Evolutionary conservation across 2,113 vertebrate genomes (phyloP).

Genomic region (Chauna torquata): DNA sequence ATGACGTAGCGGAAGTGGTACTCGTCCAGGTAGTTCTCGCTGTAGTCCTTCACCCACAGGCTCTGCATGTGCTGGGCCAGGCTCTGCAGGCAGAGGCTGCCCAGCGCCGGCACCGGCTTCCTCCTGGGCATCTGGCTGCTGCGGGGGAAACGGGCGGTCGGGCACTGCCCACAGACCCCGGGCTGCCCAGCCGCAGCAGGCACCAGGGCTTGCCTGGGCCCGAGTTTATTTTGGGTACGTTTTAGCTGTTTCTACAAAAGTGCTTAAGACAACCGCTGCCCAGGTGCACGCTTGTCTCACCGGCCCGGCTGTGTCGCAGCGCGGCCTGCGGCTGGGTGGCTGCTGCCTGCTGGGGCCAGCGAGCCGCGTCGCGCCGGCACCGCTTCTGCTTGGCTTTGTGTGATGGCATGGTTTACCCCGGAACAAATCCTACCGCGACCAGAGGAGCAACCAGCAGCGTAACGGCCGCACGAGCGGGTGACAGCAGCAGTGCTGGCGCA

Average conservation of each 20-base stretch:
- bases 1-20: conserved; percentile 83
- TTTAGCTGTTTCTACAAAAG: not conserved
- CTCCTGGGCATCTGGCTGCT: conserved; percentile 19
- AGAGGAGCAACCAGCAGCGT: not conserved
- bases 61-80: conserved; percentile 83
- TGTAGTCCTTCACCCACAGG: conserved; percentile 84
- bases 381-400: not conserved
- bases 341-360: not conserved
- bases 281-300: accelerated
- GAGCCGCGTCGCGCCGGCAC: not conserved
- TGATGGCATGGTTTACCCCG: too few species aligned
- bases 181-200: too few species aligned
- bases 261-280: not conserved
- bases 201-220: not conserved
- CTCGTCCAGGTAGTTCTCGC: conserved; percentile 81
- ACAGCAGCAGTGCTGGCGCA: too few species aligned
- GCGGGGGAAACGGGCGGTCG: accelerated
- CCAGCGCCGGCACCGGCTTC: conserved; percentile 40
- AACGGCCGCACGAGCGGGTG: not conserved
- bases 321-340: accelerated
- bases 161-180: not conserved
- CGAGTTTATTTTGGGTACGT: not conserved
- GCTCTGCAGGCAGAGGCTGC: conserved; percentile 77
- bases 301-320: not conserved
- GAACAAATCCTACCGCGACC: not conserved